Conservation (phyloP, 1,140 invertebrate species). For the Cheumatopsyche charites region DNA sequence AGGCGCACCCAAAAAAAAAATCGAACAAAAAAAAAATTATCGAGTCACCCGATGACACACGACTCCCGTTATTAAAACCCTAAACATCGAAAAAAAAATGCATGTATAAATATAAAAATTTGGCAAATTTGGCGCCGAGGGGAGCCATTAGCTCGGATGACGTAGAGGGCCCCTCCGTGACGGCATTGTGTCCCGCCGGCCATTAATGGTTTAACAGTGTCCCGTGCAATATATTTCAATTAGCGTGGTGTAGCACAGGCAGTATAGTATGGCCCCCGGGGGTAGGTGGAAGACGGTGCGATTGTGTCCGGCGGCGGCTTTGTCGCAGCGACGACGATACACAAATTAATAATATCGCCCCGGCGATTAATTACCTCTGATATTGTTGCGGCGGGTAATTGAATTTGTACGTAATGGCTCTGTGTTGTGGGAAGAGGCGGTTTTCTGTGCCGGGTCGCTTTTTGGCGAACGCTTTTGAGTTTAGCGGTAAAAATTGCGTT, state of each 20-base stretch:
- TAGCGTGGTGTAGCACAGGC: slow-evolving; percentile 24
- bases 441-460: not conserved
- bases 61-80: slow-evolving; percentile 11
- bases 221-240: slow-evolving; percentile 40
- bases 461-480: no score
- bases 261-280: not conserved
- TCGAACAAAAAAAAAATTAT: not conserved
- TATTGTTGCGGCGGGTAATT: slow-evolving; percentile 9
- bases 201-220: slow-evolving; percentile 39
- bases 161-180: not conserved
- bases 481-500: no score
- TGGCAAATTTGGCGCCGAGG: not conserved
- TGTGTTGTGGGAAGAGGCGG: not conserved
- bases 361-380: slow-evolving; percentile 23
- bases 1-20: not conserved
- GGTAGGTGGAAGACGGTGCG: no score
- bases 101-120: not conserved
- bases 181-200: slow-evolving; percentile 22
- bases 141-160: not conserved
- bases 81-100: slow-evolving; percentile 7
- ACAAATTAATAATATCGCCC: slow-evolving; percentile 30
- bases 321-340: slow-evolving; percentile 30
- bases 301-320: slow-evolving; percentile 9
- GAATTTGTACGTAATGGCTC: not conserved
- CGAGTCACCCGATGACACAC: slow-evolving; percentile 6